These are phyloP conservation scores for Palythoa grandiflora DNA, from an alignment of 92 coral and sea anemone species.

Conservation along the genomic window DNA sequence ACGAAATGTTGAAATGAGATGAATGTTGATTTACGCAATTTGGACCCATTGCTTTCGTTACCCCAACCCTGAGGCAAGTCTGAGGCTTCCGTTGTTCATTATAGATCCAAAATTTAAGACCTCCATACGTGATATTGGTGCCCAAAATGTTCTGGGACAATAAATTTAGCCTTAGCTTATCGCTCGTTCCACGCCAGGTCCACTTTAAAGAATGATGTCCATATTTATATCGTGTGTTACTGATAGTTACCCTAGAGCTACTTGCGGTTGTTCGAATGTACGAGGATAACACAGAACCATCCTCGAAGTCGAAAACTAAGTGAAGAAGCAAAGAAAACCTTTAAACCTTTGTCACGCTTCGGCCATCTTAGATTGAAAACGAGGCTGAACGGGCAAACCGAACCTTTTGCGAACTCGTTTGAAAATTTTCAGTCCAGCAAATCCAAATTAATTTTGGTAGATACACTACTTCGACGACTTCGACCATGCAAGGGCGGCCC, in stretches of 20 bases:
- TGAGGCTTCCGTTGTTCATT: constrained; percentile 19
- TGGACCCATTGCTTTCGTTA: too few species aligned
- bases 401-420: too few species aligned
- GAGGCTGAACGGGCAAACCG: too few species aligned
- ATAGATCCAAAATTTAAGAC: constrained; percentile 74
- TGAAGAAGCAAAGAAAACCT: not conserved
- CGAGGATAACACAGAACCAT: not conserved
- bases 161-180: constrained; percentile 7
- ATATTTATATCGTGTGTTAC: constrained; percentile 14
- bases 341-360: too few species aligned
- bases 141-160: not conserved
- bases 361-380: too few species aligned
- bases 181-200: constrained; percentile 11
- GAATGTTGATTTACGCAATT: too few species aligned
- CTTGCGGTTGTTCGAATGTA: not conserved
- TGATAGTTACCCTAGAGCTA: not conserved
- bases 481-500: too few species aligned
- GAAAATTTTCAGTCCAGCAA: too few species aligned
- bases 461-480: too few species aligned
- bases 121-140: constrained; percentile 38
- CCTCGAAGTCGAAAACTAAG: constrained; percentile 6
- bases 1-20: constrained; percentile 43
- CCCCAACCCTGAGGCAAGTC: not conserved
- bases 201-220: constrained; percentile 45
- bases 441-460: too few species aligned